Conservation (phyloP, 2,113 vertebrate species). For the Grallaria varia region DNA sequence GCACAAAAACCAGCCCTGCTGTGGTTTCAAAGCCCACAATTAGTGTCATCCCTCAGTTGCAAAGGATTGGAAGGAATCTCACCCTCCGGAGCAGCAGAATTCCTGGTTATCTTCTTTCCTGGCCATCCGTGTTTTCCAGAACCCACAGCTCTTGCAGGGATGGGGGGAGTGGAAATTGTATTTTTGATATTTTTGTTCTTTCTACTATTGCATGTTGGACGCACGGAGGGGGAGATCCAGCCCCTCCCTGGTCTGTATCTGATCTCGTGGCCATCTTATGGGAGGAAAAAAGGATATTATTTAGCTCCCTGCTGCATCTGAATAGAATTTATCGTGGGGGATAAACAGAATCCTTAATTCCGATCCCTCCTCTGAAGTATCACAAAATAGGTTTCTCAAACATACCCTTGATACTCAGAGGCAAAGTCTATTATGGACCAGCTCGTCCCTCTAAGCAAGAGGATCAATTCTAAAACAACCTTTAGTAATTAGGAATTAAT, state of each 20-base stretch:
- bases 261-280: neutral
- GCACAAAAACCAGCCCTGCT: neutral
- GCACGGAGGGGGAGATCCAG: neutral
- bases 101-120: neutral
- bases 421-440: neutral
- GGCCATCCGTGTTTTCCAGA: neutral
- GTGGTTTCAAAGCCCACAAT: neutral
- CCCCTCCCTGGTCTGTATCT: neutral
- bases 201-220: neutral
- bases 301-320: neutral
- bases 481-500: neutral
- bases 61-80: neutral
- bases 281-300: neutral
- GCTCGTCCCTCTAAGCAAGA: neutral
- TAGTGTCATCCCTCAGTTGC: neutral
- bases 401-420: neutral
- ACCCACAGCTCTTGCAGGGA: neutral
- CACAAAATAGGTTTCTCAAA: neutral
- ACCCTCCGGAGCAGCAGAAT: neutral
- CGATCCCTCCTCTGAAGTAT: neutral
- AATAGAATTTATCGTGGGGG: neutral
- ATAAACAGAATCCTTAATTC: neutral
- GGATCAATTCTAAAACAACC: neutral
- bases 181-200: neutral
- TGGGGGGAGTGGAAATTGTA: fast-evolving